These are phyloP conservation scores for Dimorphilus gyrociliatus DNA, from an alignment of 2,888 invertebrate species.

Conservation along the genomic window DNA sequence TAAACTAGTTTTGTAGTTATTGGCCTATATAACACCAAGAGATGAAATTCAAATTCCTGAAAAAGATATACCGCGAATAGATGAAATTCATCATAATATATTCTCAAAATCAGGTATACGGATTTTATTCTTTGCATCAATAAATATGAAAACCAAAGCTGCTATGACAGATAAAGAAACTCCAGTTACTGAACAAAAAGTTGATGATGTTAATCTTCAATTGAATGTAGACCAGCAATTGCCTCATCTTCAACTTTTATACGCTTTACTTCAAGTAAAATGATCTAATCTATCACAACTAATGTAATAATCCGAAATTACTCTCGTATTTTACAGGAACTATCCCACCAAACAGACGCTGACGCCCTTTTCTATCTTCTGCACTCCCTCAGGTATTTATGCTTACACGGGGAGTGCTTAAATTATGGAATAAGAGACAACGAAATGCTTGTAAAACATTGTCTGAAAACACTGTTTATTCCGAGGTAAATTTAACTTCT, in stretches of 20 bases:
- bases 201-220: background rate
- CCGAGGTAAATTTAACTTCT: slow-evolving; percentile 52
- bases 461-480: slow-evolving; percentile 81
- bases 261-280: slow-evolving; percentile 64
- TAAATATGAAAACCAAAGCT: too few species aligned
- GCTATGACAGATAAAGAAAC: too few species aligned
- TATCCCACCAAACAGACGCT: slow-evolving; percentile 49
- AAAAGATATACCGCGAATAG: slow-evolving; percentile 32
- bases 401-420: slow-evolving; percentile 82
- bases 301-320: background rate
- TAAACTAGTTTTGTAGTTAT: slow-evolving; percentile 13
- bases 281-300: too few species aligned
- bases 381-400: slow-evolving; percentile 72
- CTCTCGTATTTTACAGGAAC: slow-evolving; percentile 26
- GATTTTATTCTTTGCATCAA: too few species aligned
- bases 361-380: slow-evolving; percentile 83
- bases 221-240: slow-evolving; percentile 49
- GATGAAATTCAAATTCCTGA: slow-evolving; percentile 27
- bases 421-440: slow-evolving; percentile 70
- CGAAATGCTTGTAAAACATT: slow-evolving; percentile 79
- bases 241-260: slow-evolving; percentile 77
- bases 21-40: slow-evolving; percentile 25
- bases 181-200: too few species aligned
- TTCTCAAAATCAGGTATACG: too few species aligned
- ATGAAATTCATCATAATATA: slow-evolving; percentile 24